These are phyloP conservation scores for Apodemia hepburni DNA, from an alignment of 2,888 invertebrate species.

Conservation along the genomic window DNA sequence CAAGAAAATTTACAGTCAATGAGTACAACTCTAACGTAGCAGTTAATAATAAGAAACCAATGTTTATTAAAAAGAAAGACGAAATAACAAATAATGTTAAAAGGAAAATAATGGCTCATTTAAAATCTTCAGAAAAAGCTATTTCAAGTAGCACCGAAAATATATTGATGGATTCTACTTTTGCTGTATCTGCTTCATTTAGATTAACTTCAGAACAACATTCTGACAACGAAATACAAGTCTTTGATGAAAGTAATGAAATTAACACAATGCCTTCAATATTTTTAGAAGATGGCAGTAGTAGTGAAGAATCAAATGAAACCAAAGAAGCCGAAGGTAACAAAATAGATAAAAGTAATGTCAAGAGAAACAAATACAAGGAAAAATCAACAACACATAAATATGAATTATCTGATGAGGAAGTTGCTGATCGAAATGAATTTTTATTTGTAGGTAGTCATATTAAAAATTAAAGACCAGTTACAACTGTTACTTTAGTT, in stretches of 20 bases:
- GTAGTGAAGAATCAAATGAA: constrained; percentile 12
- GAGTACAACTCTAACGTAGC: background rate
- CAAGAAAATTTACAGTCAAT: constrained; percentile 26
- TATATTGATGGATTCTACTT: background rate
- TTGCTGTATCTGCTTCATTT: background rate
- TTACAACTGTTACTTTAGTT: background rate
- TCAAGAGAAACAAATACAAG: background rate
- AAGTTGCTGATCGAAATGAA: constrained; percentile 17
- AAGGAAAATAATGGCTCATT: background rate
- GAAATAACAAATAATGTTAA: background rate
- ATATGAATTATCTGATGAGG: constrained; percentile 2
- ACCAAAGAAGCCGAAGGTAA: background rate
- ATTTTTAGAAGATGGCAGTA: constrained; percentile 1
- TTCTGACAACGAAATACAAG: background rate
- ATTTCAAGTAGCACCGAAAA: background rate
- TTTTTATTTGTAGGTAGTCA: constrained; percentile 21
- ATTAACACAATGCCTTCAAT: constrained; percentile 11
- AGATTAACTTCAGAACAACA: background rate
- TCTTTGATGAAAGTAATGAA: background rate
- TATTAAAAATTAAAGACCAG: background rate
- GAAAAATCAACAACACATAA: background rate
- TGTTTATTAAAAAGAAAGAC: background rate
- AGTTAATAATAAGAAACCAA: background rate
- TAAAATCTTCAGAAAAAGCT: background rate
- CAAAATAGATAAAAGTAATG: background rate